Base-by-base conservation (phyloP, 2,888 invertebrate species). In the Sarcophaga variegata region DNA sequence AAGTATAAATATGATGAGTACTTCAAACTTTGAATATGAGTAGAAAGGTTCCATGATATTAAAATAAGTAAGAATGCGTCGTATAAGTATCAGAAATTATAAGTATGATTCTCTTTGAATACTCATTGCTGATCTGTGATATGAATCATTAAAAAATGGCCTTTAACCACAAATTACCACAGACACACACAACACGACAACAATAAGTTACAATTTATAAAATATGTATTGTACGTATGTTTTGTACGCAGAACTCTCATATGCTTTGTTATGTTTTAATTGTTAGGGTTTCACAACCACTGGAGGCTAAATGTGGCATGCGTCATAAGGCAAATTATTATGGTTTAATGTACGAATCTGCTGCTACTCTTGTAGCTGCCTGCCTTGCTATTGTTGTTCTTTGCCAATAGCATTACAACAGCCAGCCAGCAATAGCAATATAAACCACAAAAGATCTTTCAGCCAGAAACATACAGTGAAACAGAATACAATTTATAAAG, bases 261-360 rank as follows among this genome's bases (percentile, higher is more conserved):
- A 54, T 54, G 54, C 12, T 17, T 54, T 54, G 17, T 17, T 54
- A 54, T 54, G 54, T 1, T 14, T 64, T 81, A 76, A 82, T 81
- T 80, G 72, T 37, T 81, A 72, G 72, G 78, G 60, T 81, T 82
- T 67, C 62, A 70, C 10, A 37, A 71, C 70, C 84, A 75, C 54
- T 54, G 62, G 66, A 79, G 86, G 81, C 81, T 83, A 86, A 83
- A 83, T 87, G 84, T 84, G 87, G 87, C 87, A 87, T 87, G 84
- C 87, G 87, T 87, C 87, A 87, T 81, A 87, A 79, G 87, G 84
- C 72, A 84, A 37, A 37, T 37, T 81, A 84, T 84, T 84, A 76
- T 78, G 60, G 17, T 75, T 78, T 66, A 1, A 1, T 22, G 22
- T 22, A 22, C 22, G 22, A 22, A 1, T 22, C 22, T 74, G 74